A percentile compares a stretch with the other conserved stretches of the same genome.
Conservation (phyloP, 1,140 invertebrate species). For the Hylyphantes graminicola region DNA sequence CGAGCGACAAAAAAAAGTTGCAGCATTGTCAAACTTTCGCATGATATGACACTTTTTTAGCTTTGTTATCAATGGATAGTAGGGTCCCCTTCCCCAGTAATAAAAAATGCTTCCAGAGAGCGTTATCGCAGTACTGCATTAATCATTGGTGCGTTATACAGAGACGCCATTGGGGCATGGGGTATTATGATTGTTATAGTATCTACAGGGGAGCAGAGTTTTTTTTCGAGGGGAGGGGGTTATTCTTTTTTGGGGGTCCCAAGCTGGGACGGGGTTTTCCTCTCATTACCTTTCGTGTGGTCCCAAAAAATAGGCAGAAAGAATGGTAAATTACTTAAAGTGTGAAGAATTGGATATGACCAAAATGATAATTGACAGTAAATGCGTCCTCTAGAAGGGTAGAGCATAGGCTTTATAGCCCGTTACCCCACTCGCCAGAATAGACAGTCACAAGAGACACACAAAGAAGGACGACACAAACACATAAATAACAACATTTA, state of each 20-base stretch:
- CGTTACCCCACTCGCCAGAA: too few species aligned
- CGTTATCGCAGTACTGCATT: conserved; percentile 33
- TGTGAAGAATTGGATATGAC: too few species aligned
- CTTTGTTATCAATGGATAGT: neutral
- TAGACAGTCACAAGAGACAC: too few species aligned
- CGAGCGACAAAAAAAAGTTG: neutral
- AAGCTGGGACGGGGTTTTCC: neutral
- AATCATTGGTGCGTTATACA: conserved; percentile 39
- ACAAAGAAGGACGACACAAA: too few species aligned
- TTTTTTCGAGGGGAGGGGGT: neutral
- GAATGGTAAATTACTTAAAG: too few species aligned
- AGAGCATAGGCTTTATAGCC: too few species aligned
- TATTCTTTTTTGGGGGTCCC: neutral
- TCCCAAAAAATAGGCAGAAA: neutral
- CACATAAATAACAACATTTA: too few species aligned
- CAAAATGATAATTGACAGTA: too few species aligned
- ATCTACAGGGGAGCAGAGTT: neutral
- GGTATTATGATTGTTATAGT: conserved; percentile 39
- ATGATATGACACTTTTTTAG: conserved; percentile 5
- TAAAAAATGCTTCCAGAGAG: conserved; percentile 17
- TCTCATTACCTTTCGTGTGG: neutral
- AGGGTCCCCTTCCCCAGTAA: neutral
- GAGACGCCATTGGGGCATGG: neutral
- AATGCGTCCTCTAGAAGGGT: too few species aligned
- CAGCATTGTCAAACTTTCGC: neutral